phyloP scores from a whole-genome alignment of 2,888 invertebrate species.

The Sycophila texana region DNA sequence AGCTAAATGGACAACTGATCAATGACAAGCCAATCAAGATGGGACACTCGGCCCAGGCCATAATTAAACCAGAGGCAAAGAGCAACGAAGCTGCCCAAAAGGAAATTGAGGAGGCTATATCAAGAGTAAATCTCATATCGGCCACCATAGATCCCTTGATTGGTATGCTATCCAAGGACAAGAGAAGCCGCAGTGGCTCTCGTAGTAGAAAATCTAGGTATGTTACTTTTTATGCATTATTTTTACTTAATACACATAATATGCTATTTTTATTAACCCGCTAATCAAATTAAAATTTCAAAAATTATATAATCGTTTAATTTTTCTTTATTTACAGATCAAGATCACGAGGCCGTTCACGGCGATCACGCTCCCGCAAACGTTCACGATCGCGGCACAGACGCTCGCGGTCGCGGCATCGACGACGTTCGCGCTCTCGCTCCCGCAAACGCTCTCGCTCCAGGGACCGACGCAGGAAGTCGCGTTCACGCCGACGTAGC shows the following conservation, averaged over 20 bases:
- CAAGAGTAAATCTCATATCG: conserved; percentile 93
- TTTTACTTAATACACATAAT: neutral
- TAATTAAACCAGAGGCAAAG: conserved; percentile 94
- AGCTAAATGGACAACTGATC: conserved; percentile 87
- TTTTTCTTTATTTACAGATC: conserved; percentile 77
- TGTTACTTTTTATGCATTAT: conserved; percentile 62
- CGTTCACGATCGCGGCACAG: conserved; percentile 75
- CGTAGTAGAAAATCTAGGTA: conserved; percentile 71
- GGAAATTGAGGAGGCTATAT: conserved; percentile 98
- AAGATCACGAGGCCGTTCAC: conserved; percentile 77
- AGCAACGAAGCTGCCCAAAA: conserved; percentile 96
- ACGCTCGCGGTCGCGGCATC: conserved; percentile 79
- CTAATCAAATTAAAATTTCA: neutral
- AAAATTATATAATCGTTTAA: no score
- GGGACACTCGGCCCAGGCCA: conserved; percentile 93
- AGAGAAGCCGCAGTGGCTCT: conserved; percentile 80
- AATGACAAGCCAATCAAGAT: conserved; percentile 86
- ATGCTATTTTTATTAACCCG: neutral
- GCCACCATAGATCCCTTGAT: conserved; percentile 95
- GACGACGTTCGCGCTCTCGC: conserved; percentile 79
- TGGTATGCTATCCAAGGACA: conserved; percentile 90
- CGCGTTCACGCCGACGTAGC: conserved; percentile 71
- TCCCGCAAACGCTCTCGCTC: conserved; percentile 70
- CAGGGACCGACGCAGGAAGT: conserved; percentile 70
- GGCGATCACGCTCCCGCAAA: conserved; percentile 70